A percentile compares a stretch with the other conserved stretches of the same genome.
Conservation (phyloP, 2,888 invertebrate species). For the Mantis religiosa region DNA sequence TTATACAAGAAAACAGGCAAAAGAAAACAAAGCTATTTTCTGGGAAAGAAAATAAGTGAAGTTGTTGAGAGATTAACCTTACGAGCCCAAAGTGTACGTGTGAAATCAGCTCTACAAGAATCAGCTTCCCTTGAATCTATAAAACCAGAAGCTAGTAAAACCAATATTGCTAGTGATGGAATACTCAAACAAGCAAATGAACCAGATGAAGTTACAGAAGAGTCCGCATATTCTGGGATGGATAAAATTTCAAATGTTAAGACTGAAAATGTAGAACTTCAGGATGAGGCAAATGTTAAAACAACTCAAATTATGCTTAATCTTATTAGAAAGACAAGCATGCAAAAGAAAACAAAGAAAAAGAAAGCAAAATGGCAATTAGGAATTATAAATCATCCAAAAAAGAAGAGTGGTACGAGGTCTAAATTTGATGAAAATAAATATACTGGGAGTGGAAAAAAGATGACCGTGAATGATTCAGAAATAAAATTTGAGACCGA, state of each 20-base stretch:
- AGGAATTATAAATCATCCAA: conserved; percentile 33
- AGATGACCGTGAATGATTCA: not conserved
- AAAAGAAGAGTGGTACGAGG: conserved; percentile 16
- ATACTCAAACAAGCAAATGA: not conserved
- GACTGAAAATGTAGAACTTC: not conserved
- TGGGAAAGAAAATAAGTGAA: conserved; percentile 19
- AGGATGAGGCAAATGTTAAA: not conserved
- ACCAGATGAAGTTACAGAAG: not conserved
- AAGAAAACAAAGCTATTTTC: not conserved
- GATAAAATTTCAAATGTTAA: not conserved
- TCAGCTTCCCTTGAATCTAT: not conserved
- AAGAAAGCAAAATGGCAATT: conserved; percentile 39
- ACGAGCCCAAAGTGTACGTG: not conserved
- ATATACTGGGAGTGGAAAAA: not conserved
- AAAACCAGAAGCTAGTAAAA: not conserved
- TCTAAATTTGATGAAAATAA: not conserved
- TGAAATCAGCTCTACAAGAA: not conserved
- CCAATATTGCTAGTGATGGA: not conserved
- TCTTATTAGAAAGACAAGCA: not conserved
- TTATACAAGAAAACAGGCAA: not conserved
- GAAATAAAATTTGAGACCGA: not conserved
- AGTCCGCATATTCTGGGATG: not conserved
- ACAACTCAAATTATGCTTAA: conserved; percentile 4
- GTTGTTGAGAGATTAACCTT: conserved; percentile 10
- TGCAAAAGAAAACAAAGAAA: conserved; percentile 36